These are phyloP conservation scores for Dysmachus trigonus DNA, from an alignment of 2,888 invertebrate species.

Conservation along the genomic window DNA sequence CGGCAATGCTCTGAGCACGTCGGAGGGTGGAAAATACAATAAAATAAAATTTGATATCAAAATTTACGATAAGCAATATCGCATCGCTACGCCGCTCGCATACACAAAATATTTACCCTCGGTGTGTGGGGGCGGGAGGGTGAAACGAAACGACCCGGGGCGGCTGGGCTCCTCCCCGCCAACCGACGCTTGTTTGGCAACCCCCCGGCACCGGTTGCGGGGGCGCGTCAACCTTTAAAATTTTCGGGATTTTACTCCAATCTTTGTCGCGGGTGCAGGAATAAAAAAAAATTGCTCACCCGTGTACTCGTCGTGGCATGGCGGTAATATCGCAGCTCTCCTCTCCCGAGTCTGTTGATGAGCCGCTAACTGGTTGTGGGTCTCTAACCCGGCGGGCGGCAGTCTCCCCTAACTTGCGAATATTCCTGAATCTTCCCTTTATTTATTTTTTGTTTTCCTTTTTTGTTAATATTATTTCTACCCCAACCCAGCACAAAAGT, in stretches of 20 bases:
- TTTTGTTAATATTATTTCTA: slow-evolving; percentile 21
- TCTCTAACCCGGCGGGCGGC: not conserved
- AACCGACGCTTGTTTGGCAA: not conserved
- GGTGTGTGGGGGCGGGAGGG: too few species aligned
- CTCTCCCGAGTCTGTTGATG: slow-evolving; percentile 20
- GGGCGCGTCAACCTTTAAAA: not conserved
- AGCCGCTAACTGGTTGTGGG: slow-evolving; percentile 28
- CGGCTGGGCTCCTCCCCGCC: not conserved
- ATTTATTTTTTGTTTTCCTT: not conserved
- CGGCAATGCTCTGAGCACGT: slow-evolving; percentile 43
- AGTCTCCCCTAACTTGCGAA: not conserved
- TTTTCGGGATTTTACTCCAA: not conserved
- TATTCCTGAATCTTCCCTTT: not conserved
- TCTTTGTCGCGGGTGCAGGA: not conserved
- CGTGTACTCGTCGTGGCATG: not conserved
- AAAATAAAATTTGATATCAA: slow-evolving; percentile 55
- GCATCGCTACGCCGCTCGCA: slow-evolving; percentile 66
- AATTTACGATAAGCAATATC: slow-evolving; percentile 56
- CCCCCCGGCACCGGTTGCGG: not conserved
- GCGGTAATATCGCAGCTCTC: not conserved
- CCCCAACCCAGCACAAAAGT: not conserved
- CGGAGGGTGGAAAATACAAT: slow-evolving; percentile 50
- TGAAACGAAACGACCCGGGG: not conserved
- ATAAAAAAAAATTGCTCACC: not conserved
- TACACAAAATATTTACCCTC: slow-evolving; percentile 58